These are phyloP conservation scores for pig (Sus scrofa) DNA, from an alignment of 2,113 vertebrate species.

Conservation along the genomic window T2T-Sscrofa CM000815.6:133627001-133627500, in stretches of 20 bases:
- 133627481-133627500: constrained; percentile 78
- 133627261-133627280: constrained; percentile 91
- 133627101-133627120: constrained; percentile 96
- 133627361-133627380: constrained; percentile 88
- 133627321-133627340: constrained; percentile 89
- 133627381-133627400: constrained; percentile 90
- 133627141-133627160: constrained; percentile 88
- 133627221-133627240: constrained; percentile 88
- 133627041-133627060: constrained; percentile 92
- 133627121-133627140: constrained; percentile 93
- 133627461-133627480: constrained; percentile 89
- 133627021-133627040: constrained; percentile 78
- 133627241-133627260: constrained; percentile 86
- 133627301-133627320: constrained; percentile 82
- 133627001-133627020: constrained; percentile 64
- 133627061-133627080: constrained; percentile 87
- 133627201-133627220: constrained; percentile 96
- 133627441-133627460: constrained; percentile 81
- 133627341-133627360: constrained; percentile 87
- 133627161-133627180: constrained; percentile 90
- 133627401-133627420: constrained; percentile 84
- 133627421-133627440: constrained; percentile 65
- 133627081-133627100: constrained; percentile 90
- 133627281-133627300: constrained; percentile 81
- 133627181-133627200: constrained; percentile 94